These are phyloP conservation scores for Embiotoca jacksoni DNA, from an alignment of 2,113 vertebrate species.

Conservation along the genomic window DNA sequence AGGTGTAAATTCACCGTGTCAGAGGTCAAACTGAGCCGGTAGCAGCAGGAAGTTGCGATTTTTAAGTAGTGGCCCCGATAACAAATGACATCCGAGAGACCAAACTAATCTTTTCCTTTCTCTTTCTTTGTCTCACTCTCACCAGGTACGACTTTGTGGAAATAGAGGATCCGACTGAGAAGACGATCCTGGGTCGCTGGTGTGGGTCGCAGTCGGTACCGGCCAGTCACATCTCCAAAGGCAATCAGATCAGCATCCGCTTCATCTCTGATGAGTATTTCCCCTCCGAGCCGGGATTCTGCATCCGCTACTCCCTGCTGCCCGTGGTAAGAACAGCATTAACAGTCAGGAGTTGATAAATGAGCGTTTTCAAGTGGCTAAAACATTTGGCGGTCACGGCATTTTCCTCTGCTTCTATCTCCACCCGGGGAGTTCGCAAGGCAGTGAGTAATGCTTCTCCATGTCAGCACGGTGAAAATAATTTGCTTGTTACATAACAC, in stretches of 20 bases:
- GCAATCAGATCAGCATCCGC: constrained; percentile 93
- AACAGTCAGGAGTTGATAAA: background rate
- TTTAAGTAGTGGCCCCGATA: background rate
- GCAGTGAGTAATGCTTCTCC: constrained; percentile 14
- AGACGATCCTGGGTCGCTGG: constrained; percentile 94
- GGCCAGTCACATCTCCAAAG: constrained; percentile 89
- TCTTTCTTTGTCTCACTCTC: constrained; percentile 26
- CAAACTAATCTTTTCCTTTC: background rate
- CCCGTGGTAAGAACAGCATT: constrained; percentile 85
- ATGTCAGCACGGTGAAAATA: constrained; percentile 32
- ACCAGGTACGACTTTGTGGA: constrained; percentile 97
- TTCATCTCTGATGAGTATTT: constrained; percentile 98
- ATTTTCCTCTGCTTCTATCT: constrained; percentile 1
- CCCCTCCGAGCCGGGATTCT: constrained; percentile 95
- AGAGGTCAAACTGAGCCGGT: too few relatives aligned
- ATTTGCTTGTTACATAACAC: constrained; percentile 42
- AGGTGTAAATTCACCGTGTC: too few relatives aligned
- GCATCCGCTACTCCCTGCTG: constrained; percentile 91
- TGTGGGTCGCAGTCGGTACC: constrained; percentile 91
- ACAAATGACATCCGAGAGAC: background rate
- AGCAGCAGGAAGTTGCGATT: too few relatives aligned
- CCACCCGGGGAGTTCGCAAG: constrained; percentile 26
- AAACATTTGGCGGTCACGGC: background rate
- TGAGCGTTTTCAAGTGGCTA: background rate
- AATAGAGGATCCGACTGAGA: constrained; percentile 92